These are phyloP conservation scores for Heliconius ethilla DNA, from an alignment of 2,888 invertebrate genomes.

Conservation along the genomic window DNA sequence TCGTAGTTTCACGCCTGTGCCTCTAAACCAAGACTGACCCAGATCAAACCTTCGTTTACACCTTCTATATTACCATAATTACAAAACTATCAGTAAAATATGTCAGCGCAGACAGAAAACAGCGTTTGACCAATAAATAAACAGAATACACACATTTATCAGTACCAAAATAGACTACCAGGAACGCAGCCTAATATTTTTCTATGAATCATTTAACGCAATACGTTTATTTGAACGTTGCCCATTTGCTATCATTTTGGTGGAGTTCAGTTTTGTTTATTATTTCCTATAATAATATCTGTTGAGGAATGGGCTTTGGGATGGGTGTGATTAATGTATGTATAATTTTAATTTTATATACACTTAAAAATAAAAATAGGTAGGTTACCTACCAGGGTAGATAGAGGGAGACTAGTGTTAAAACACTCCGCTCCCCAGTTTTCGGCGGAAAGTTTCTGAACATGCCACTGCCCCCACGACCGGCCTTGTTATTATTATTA, in stretches of 20 bases:
- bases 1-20: no score
- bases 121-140: conserved; percentile 34
- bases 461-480: no score
- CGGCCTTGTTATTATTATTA: no score
- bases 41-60: not conserved
- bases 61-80: conserved; percentile 9
- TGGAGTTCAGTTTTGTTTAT: conserved; percentile 36
- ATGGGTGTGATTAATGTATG: not conserved
- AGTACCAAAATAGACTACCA: conserved; percentile 28
- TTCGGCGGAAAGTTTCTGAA: no score
- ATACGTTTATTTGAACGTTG: conserved; percentile 31
- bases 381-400: no score
- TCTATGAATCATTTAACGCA: conserved; percentile 48
- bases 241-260: conserved; percentile 25
- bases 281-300: conserved; percentile 29
- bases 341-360: no score
- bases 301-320: conserved; percentile 1
- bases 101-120: conserved; percentile 22
- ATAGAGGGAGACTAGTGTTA: no score
- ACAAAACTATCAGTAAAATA: conserved; percentile 20
- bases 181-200: conserved; percentile 38
- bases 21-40: not conserved
- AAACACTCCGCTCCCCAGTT: no score
- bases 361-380: no score
- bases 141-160: conserved; percentile 29